Base-by-base conservation (phyloP, 2,888 invertebrate species). In the Amiota mariae region DNA sequence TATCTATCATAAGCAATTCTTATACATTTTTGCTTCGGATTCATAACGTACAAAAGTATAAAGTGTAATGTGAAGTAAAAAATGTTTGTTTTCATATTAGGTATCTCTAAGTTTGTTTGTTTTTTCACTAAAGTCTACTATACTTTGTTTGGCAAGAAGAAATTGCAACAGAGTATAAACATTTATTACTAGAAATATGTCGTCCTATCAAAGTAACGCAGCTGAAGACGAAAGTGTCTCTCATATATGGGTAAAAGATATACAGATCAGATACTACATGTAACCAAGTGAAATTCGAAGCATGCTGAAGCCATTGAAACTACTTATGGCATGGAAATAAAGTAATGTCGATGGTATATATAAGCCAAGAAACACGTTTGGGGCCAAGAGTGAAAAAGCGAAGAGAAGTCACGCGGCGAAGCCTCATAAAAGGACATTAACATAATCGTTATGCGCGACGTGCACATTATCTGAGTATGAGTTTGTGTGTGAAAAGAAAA, bases 271-370 rank as follows among this genome's bases (percentile, higher is more conserved):
- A n/a, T n/a, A 15, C 15, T n/a, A 15, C 15, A 15, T 8, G 54
- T 15, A 54, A 4, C 15, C 57, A 18, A n/a, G n/a, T 18, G 1
- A 18, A n/a, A n/a, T n/a, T 1, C 8, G 57, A 64, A n/a, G 36
- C 63, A 63, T n/a, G 47, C 47, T 47, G 75, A 82, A 80, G 78
- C 83, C 83, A 84, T 84, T 84, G 84, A 85, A 84, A 83, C 83
- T 83, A 83, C 83, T 85, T 85, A 83, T 78, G 84, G 82, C 81
- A 85, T 85, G 83, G 84, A 85, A 84, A 84, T 84, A 85, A 81
- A 77, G 77, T 79, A 76, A 67, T 76, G 80, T 73, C 68, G 72
- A 73, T 73, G 79, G 77, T 82, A 76, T 75, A 85, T 80, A 85
- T 84, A 84, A 84, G 85, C 83, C 82, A 84, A 85, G 82, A 82